Percentiles rank a stretch among this genome's conserved stretches.
phyloP scores from a whole-genome alignment of 2,797 vertebrate species.

The Dermochelys coriacea region DNA sequence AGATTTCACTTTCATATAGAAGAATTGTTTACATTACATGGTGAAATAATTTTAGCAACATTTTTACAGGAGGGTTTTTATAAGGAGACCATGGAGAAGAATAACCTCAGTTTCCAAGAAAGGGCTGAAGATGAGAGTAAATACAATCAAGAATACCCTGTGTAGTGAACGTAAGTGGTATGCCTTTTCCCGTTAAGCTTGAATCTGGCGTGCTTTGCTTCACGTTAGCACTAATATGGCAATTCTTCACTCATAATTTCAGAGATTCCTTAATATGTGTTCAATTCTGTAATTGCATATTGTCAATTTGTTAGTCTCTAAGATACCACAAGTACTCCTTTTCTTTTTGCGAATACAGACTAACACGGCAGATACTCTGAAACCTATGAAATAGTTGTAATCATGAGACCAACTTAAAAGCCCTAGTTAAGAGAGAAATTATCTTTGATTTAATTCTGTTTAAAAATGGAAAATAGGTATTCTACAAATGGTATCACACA shows the following conservation, averaged over 20 bases:
- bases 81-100: background rate
- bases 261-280: background rate
- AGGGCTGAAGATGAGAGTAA: background rate
- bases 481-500: accelerated
- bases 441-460: background rate
- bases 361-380: no score
- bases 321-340: no score
- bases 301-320: no score
- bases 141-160: background rate
- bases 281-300: background rate
- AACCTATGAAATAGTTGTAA: background rate
- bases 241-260: background rate
- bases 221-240: accelerated
- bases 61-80: background rate
- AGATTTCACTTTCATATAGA: background rate
- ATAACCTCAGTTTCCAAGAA: background rate
- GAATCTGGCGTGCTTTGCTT: background rate
- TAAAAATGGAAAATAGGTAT: background rate
- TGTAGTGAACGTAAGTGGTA: background rate
- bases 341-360: no score
- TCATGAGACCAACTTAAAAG: background rate
- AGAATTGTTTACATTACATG: background rate
- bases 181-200: background rate
- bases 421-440: background rate
- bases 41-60: background rate